Evolutionary conservation across 2,113 vertebrate genomes (phyloP).

Genomic region (Burhinus bistriatus): DNA sequence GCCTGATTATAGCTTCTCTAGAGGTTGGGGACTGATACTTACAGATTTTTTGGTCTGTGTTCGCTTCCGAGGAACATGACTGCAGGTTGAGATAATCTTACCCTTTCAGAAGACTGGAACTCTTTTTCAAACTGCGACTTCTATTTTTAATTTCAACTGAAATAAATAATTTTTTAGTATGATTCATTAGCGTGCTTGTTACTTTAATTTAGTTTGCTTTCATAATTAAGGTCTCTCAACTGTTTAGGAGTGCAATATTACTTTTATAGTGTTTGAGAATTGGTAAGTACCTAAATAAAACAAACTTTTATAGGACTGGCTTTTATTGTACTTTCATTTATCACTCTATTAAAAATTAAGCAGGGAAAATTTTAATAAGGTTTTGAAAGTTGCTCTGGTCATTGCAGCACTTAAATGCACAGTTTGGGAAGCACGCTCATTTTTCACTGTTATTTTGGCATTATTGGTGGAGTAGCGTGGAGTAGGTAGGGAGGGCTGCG

Average conservation of each 20-base stretch:
- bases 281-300: background rate
- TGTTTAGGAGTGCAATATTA: background rate
- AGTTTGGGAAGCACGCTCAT: background rate
- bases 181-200: background rate
- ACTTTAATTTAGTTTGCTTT: background rate
- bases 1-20: background rate
- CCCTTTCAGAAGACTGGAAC: background rate
- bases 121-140: background rate
- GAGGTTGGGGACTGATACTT: background rate
- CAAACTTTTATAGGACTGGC: background rate
- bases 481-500: background rate
- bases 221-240: slow-evolving; percentile 3
- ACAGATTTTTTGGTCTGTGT: background rate
- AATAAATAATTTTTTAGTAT: background rate
- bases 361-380: background rate
- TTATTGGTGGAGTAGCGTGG: background rate
- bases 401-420: background rate
- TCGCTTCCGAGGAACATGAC: background rate
- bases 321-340: slow-evolving; percentile 19
- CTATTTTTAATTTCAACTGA: background rate
- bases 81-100: background rate
- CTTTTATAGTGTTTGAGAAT: background rate
- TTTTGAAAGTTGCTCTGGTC: background rate
- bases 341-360: background rate
- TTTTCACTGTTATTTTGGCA: background rate